A percentile compares a stretch with the other conserved stretches of the same genome.
Conservation (phyloP, 2,113 vertebrate species). For the Kryptolebias marmoratus region DNA sequence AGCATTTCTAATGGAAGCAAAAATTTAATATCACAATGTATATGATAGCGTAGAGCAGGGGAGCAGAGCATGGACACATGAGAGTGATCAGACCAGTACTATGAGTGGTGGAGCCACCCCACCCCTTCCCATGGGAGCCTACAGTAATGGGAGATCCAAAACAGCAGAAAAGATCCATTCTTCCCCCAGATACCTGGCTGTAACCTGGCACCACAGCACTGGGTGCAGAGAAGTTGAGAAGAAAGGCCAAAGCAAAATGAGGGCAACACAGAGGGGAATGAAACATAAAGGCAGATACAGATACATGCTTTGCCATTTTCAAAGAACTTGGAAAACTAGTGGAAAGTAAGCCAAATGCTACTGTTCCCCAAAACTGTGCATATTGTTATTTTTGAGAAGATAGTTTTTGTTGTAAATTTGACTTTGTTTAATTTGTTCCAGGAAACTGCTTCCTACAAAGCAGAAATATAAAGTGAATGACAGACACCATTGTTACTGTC, state of each 20-base stretch:
- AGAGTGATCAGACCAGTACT: conserved; percentile 77
- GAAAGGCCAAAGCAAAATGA: conserved; percentile 69
- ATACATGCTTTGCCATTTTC: conserved; percentile 49
- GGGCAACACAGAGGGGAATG: conserved; percentile 35
- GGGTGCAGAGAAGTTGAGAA: conserved; percentile 50
- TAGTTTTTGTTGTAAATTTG: conserved; percentile 1
- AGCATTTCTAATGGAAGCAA: conserved; percentile 38
- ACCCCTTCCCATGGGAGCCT: conserved; percentile 72
- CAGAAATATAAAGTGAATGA: conserved; percentile 34
- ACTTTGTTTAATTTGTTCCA: conserved; percentile 24
- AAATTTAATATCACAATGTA: conserved; percentile 64
- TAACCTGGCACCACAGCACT: conserved; percentile 75
- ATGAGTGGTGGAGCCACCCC: conserved; percentile 62
- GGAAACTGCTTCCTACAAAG: conserved; percentile 46
- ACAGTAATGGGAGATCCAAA: conserved; percentile 77
- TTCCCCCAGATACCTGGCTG: conserved; percentile 82
- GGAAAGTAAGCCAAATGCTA: conserved; percentile 11
- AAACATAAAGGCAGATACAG: conserved; percentile 38
- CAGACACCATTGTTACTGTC: conserved; percentile 62
- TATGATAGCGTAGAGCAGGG: conserved; percentile 54
- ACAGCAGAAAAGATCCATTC: conserved; percentile 82
- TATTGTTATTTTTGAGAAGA: conserved; percentile 1
- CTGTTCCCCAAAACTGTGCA: conserved; percentile 7
- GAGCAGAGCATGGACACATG: conserved; percentile 55
- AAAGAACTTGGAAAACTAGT: conserved; percentile 46